Percentiles rank a stretch among this genome's conserved stretches.
Evolutionary conservation across 2,113 vertebrate species (phyloP).

Genomic region (Marmota monax): DNA sequence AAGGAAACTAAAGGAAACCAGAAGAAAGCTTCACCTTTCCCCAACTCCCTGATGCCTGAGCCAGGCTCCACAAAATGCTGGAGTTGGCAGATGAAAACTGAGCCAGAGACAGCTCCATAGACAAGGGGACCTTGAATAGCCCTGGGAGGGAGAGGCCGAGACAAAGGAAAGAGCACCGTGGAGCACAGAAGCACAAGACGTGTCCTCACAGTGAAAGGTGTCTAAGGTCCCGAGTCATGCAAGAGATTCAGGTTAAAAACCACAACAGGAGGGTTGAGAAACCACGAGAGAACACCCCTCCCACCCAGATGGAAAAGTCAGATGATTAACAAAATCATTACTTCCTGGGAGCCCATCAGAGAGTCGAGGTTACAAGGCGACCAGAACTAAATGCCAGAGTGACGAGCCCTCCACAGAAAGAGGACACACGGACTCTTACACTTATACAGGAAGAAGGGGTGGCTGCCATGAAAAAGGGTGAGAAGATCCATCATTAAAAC

Average conservation of each 20-base stretch:
- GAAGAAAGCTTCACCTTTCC: neutral
- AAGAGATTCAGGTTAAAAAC: constrained; percentile 43
- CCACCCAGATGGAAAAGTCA: neutral
- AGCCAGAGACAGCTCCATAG: neutral
- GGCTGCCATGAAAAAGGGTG: neutral
- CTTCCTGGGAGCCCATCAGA: neutral
- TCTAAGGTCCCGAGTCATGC: neutral
- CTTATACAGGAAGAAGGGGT: neutral
- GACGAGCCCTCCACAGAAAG: neutral
- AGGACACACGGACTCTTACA: too few relatives aligned
- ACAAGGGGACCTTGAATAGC: neutral
- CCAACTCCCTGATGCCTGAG: neutral
- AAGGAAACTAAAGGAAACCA: neutral
- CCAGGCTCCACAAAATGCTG: neutral
- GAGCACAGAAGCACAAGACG: neutral
- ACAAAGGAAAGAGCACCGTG: neutral
- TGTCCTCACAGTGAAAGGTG: neutral
- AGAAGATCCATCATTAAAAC: neutral
- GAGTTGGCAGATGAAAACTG: neutral
- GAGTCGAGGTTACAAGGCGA: neutral
- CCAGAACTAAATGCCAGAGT: neutral
- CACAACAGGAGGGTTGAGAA: neutral
- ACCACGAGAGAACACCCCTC: neutral
- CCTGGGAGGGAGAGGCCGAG: neutral
- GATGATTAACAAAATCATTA: neutral